Percentiles rank a stretch among this genome's conserved stretches.
Evolutionary conservation across 2,888 invertebrate species (phyloP).

Genomic region (Eucera pruinosa): DNA sequence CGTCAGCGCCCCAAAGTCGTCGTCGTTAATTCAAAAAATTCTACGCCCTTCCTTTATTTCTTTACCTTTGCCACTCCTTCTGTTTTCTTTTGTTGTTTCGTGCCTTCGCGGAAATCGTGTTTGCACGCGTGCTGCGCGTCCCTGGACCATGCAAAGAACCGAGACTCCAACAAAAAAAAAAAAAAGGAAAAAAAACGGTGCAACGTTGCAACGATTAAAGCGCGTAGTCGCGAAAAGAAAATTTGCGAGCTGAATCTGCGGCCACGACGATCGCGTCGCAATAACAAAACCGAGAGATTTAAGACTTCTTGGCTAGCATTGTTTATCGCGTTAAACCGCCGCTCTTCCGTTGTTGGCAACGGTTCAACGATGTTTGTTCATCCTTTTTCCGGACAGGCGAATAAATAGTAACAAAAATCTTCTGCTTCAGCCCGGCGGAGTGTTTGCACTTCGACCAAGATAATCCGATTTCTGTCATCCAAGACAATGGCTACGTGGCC

Average conservation of each 20-base stretch:
- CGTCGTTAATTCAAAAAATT: slow-evolving; percentile 37
- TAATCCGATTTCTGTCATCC: slow-evolving; percentile 9
- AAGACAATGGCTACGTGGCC: background rate
- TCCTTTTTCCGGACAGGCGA: background rate
- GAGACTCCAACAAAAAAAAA: too few species aligned
- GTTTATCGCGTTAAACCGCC: slow-evolving; percentile 21
- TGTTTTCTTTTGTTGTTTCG: background rate
- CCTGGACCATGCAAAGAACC: too few species aligned
- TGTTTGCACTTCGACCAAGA: background rate
- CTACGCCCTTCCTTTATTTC: slow-evolving; percentile 12
- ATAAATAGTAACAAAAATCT: slow-evolving; percentile 12
- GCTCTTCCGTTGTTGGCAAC: slow-evolving; percentile 30
- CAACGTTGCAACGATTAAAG: background rate
- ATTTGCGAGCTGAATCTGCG: background rate
- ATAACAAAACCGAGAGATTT: slow-evolving; percentile 7
- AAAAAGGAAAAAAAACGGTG: too few species aligned
- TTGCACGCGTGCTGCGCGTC: background rate
- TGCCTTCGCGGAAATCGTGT: background rate
- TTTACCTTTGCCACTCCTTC: background rate
- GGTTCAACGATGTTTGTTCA: slow-evolving; percentile 37
- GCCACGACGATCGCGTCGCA: background rate
- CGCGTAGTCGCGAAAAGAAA: background rate
- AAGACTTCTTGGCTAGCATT: slow-evolving; percentile 2
- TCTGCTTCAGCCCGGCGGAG: background rate
- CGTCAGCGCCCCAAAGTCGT: slow-evolving; percentile 28